phyloP scores from a whole-genome alignment of 2,797 vertebrate species.

The Parambassis ranga region DNA sequence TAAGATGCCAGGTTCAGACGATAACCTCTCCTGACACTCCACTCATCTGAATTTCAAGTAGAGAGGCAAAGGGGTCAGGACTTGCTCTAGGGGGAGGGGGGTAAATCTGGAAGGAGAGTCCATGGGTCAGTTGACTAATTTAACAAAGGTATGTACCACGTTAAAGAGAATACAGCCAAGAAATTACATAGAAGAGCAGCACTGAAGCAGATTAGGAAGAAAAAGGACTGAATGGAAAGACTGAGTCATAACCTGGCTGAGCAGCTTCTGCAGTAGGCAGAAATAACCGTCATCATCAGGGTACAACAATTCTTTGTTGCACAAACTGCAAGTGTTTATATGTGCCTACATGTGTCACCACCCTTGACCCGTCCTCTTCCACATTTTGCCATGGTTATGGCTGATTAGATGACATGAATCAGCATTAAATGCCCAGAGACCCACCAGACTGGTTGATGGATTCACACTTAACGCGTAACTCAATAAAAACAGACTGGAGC shows the following conservation, averaged over 20 bases:
- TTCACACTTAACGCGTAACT: conserved; percentile 52
- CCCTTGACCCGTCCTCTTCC: conserved; percentile 3
- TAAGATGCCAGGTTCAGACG: conserved; percentile 53
- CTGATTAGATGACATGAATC: conserved; percentile 11
- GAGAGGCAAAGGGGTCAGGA: conserved; percentile 49
- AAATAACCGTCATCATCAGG: background rate
- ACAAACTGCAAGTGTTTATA: background rate
- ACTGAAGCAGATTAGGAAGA: background rate
- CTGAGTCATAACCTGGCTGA: background rate
- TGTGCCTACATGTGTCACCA: no score
- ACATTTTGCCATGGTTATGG: background rate
- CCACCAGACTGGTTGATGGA: conserved; percentile 25
- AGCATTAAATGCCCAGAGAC: conserved; percentile 28
- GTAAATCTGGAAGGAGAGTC: conserved; percentile 21
- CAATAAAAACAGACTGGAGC: conserved; percentile 20
- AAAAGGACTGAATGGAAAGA: background rate
- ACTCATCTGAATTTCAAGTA: conserved; percentile 72
- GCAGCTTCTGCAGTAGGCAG: background rate
- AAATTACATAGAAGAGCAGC: background rate
- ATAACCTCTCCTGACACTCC: conserved; percentile 64
- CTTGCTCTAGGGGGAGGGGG: conserved; percentile 34
- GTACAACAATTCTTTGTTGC: background rate
- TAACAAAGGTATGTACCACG: conserved; percentile 21
- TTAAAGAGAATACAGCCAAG: background rate
- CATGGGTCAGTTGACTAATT: conserved; percentile 35